Evolutionary conservation across 2,888 invertebrate genomes (phyloP), one percentile per base, ranked within the genome.

Genomic region (Caenorhabditis angaria): DNA sequence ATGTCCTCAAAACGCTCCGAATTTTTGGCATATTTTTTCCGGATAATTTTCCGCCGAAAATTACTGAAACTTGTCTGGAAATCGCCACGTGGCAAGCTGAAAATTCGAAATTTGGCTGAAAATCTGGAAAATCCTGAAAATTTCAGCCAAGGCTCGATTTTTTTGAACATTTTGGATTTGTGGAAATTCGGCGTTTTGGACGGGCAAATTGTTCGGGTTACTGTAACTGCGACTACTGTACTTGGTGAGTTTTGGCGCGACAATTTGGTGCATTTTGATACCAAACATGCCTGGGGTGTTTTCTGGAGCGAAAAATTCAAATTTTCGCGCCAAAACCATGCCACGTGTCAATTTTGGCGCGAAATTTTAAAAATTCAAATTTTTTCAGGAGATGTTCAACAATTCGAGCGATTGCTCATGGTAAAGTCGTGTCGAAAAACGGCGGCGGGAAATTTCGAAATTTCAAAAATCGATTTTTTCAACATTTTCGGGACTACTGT

Each of bases 161-260:
- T 14, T 41, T 27, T 75, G 6, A 53, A 76, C 53, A 73, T 76
- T 12, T 12, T 73, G 3, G 65, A 65, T 32, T 69, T 69, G 4
- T 68, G 67, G 25, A 59, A 56, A 12, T 58, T 54, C n/a, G 78
- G 78, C 51, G 41, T 76, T 29, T 35, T 76, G 2, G 56, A 60
- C 20, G 51, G 47, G 14, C 78, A 78, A 51, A 66, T 76, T 18
- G 72, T 78, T 10, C 64, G 70, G 56, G 27, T 68, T 8, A 61
- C 51, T 4, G 50, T 77, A n/a, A 70, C 66, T 24, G 54, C 57
- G 6, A 58, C 54, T 4, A 47, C 50, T 0, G 47, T 65, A 5
- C 51, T 54, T 0, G 63, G n/a, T n/a, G n/a, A n/a, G n/a, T n/a
- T n/a, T n/a, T n/a, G n/a, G n/a, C n/a, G n/a, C n/a, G n/a, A n/a